Base-by-base conservation (phyloP, 2,113 vertebrate species). In the Tauraco erythrolophus region DNA sequence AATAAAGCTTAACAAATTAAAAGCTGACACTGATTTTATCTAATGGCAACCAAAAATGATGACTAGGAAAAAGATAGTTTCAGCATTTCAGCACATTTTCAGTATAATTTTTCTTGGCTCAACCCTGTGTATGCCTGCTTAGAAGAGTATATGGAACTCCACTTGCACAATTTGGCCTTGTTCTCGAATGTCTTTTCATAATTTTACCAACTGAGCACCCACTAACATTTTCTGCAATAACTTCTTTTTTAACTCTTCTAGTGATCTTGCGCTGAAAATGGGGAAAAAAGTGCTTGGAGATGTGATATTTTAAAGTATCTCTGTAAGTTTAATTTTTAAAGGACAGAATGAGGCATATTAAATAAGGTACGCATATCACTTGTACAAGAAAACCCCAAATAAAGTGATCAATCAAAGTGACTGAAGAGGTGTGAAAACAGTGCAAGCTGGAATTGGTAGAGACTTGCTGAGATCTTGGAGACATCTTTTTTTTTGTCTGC, bases 321-420 rank as follows among this genome's bases (percentile, higher is more conserved):
- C 84, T 64, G 11, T 16, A 81, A 92, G 33, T 91, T 94, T 70
- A 84, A 95, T 88, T 93, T 91, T 88, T 61, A 37, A 81, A 85
- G 66, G 81, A 76, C 48, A 92, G 58, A 93, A 94, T 15, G 71
- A 95, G 88, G 85, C 33, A 72, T 68, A 82, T 79, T 76, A 79
- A 90, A 83, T 62, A 68, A 60, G 21, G 30, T 75, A 84, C 27
- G 56, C 19, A 30, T 77, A 79, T 46, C 66, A 78, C 69, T 82
- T 94, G 62, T 95, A 82, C 66, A 97, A 96, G 77, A 82, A 95
- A 68, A 80, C 6, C 35, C 45, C n/a, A 70, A 75, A 70, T 25
- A 81, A 86, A 90, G 75, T 54, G 3, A 76, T 72, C 53, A 19
- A 70, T 50, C n/a, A 21, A 93, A 81, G 75, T 50, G 54, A 61